Evolutionary conservation across 2,888 invertebrate species (phyloP).

Genomic region (Caenorhabditis sp.): DNA sequence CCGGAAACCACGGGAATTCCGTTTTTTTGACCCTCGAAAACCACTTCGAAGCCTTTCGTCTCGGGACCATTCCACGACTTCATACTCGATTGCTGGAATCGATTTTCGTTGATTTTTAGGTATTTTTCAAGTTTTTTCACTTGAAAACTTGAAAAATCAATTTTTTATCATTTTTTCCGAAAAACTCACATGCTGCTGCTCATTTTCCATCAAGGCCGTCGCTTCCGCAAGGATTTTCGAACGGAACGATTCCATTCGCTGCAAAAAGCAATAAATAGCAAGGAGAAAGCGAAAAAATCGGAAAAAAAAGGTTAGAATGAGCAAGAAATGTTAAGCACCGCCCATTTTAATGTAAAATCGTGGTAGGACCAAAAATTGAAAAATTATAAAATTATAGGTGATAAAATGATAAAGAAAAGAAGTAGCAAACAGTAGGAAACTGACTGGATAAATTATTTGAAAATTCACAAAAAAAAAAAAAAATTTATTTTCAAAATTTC

Average conservation of each 20-base stretch:
- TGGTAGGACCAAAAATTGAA: conserved; percentile 2
- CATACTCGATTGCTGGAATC: conserved; percentile 30
- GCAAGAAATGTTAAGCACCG: no score
- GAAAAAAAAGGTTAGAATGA: no score
- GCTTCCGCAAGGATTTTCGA: conserved; percentile 29
- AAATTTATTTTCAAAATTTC: conserved; percentile 1
- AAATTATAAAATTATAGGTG: background rate
- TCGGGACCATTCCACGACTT: conserved; percentile 51
- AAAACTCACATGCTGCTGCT: conserved; percentile 43
- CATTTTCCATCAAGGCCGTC: conserved; percentile 40
- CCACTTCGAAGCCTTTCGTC: conserved; percentile 55
- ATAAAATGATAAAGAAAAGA: background rate
- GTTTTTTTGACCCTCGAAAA: conserved; percentile 33
- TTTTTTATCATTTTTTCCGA: no score
- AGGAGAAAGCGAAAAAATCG: no score
- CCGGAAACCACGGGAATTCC: conserved; percentile 46
- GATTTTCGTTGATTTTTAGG: background rate
- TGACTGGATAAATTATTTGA: background rate
- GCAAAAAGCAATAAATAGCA: no score
- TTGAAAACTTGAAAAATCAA: background rate
- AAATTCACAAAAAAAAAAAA: background rate
- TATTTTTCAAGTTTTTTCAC: background rate
- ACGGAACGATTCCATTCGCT: no score
- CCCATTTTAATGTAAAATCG: no score
- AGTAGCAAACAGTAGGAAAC: background rate